Percentiles rank a stretch among this genome's conserved stretches.
Conservation (phyloP, 2,888 invertebrate species). For the Chromoteleia sp. region DNA sequence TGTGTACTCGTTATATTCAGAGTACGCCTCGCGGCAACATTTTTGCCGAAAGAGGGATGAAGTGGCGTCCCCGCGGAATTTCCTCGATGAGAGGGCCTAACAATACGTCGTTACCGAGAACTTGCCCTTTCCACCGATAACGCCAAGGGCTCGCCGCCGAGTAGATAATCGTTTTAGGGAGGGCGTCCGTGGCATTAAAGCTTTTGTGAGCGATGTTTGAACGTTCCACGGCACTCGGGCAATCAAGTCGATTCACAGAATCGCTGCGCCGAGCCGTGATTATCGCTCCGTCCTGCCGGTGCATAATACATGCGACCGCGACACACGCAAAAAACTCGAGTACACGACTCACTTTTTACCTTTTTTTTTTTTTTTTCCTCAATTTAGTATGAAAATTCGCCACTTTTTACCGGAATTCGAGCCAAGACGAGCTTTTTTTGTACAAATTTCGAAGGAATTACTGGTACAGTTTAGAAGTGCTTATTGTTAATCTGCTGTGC, state of each 20-base stretch:
- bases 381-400: constrained; percentile 38
- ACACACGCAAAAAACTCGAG: constrained; percentile 61
- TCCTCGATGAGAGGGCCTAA: constrained; percentile 77
- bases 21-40: constrained; percentile 66
- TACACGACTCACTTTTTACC: constrained; percentile 26
- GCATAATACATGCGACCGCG: constrained; percentile 71
- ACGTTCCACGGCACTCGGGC: constrained; percentile 80
- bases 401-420: constrained; percentile 27
- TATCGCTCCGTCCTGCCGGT: constrained; percentile 72
- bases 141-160: constrained; percentile 79
- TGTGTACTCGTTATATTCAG: constrained; percentile 57
- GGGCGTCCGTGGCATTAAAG: constrained; percentile 80
- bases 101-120: constrained; percentile 82
- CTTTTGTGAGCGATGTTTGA: constrained; percentile 82
- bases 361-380: constrained; percentile 9
- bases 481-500: neutral
- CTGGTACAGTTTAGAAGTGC: constrained; percentile 5
- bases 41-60: constrained; percentile 68
- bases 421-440: constrained; percentile 26
- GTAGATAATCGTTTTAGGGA: constrained; percentile 84
- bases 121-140: constrained; percentile 76
- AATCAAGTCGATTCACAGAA: constrained; percentile 82
- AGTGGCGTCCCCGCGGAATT: constrained; percentile 78
- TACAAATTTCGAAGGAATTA: constrained; percentile 18
- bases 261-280: constrained; percentile 65